These are phyloP conservation scores for Oxyura jamaicensis DNA, from an alignment of 2,113 vertebrate species.

Conservation along the genomic window DNA sequence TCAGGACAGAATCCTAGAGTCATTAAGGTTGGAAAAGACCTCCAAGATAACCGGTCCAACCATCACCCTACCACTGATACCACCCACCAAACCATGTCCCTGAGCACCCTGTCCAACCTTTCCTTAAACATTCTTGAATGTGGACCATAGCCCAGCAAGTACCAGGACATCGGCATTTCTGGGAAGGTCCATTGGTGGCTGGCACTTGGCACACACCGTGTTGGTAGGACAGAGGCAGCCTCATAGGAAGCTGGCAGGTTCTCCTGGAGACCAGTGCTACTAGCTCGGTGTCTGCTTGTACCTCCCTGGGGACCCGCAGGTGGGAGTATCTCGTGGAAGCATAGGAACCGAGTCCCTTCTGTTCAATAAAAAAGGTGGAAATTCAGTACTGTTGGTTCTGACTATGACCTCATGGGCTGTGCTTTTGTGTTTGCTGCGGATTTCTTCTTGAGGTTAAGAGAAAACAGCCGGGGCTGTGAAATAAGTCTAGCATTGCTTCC, in stretches of 20 bases:
- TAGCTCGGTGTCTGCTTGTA: background rate
- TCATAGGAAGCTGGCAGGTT: background rate
- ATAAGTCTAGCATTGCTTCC: background rate
- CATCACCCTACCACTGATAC: too few relatives aligned
- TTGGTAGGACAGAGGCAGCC: background rate
- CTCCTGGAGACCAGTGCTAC: background rate
- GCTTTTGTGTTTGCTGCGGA: background rate
- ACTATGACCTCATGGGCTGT: background rate
- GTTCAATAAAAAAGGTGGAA: background rate
- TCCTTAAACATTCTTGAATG: background rate
- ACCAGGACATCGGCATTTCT: fast-evolving
- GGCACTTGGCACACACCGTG: background rate
- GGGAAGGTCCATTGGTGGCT: background rate
- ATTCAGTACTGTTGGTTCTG: background rate
- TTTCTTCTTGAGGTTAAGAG: background rate
- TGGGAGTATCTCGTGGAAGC: background rate
- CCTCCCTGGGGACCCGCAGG: background rate
- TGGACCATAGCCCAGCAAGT: background rate
- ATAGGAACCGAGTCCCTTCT: background rate
- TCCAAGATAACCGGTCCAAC: too few relatives aligned
- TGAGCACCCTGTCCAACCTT: too few relatives aligned
- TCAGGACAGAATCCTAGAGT: background rate
- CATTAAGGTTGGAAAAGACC: too few relatives aligned
- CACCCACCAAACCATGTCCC: too few relatives aligned
- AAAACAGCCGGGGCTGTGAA: background rate